A percentile compares a stretch with the other conserved stretches of the same genome.
Conservation (phyloP, 2,888 invertebrate species). For the Notocelia uddmanniana region DNA sequence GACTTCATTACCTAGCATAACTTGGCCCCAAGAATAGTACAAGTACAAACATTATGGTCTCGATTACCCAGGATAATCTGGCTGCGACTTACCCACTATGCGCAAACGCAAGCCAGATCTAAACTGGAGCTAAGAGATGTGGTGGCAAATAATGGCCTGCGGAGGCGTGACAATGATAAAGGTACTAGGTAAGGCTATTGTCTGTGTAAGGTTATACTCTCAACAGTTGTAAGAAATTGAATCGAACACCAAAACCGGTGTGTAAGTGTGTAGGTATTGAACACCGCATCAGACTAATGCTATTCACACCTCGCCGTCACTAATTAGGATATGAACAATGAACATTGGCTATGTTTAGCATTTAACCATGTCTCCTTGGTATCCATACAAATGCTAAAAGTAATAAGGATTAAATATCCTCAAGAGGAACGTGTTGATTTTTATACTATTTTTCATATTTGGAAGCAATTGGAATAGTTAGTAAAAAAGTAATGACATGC, state of each 20-base stretch:
- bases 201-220: constrained; percentile 4
- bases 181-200: too few relatives aligned
- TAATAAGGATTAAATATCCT: neutral
- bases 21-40: neutral
- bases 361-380: neutral
- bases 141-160: constrained; percentile 1
- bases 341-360: constrained; percentile 3
- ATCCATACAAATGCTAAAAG: too few relatives aligned
- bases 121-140: neutral
- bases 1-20: neutral
- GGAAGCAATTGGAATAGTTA: too few relatives aligned
- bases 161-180: constrained; percentile 8
- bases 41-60: too few relatives aligned
- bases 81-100: too few relatives aligned
- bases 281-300: too few relatives aligned
- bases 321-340: neutral
- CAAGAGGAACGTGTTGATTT: neutral
- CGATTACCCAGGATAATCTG: too few relatives aligned
- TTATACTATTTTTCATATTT: neutral
- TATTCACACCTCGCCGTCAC: too few relatives aligned
- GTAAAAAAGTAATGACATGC: too few relatives aligned
- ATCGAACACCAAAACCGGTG: too few relatives aligned
- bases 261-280: too few relatives aligned
- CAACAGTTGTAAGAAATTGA: neutral
- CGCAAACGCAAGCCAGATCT: neutral